Evolutionary conservation across 2,888 invertebrate species (phyloP), one percentile per base, ranked within the genome.

Genomic region (Drosophila putrida): DNA sequence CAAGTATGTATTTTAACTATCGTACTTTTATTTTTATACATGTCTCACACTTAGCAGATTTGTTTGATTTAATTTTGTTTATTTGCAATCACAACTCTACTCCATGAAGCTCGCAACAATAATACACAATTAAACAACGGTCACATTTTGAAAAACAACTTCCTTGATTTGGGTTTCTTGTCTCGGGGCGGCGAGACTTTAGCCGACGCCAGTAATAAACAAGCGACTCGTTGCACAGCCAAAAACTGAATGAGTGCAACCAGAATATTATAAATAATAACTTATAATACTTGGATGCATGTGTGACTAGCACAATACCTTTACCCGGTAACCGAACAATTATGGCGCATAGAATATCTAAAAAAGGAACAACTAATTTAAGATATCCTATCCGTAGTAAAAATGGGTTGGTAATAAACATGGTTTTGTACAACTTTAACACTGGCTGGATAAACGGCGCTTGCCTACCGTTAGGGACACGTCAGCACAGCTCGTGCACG

Each of bases 231-330:
- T 85, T 82, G 71, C 88, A 85, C 63, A 64, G 63, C 69, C 83
- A 33, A 89, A 82, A 75, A 61, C 69, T 27, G 64, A 82, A 82
- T 85, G 86, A 75, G 59, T 89, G 90, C 88, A 83, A 62, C 53
- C 44, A 57, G 51, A 67, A 64, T 74, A 20, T 3, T 20, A 1
- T 3, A 2, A 20, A 20, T 20, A 20, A 20, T 44, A 44, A 47
- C 60, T 71, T 64, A 74, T 76, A 63, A 39, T 60, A 69, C 60
- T n/a, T 25, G 51, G 20, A 35, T 47, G 60, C 44, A 28, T 25
- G n/a, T 20, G 35, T 6, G 36, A 57, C 39, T 33, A 25, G 57
- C 41, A 49, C 55, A 55, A 55, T 43, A 70, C 44, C 39, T 28
- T n/a, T 31, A 20, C 9, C 8, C 9, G 20, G 41, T 25, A 55